Evolutionary conservation across 2,797 vertebrate species (phyloP), one percentile per base, ranked within the genome.

Genomic region (Saxicola maurus): DNA sequence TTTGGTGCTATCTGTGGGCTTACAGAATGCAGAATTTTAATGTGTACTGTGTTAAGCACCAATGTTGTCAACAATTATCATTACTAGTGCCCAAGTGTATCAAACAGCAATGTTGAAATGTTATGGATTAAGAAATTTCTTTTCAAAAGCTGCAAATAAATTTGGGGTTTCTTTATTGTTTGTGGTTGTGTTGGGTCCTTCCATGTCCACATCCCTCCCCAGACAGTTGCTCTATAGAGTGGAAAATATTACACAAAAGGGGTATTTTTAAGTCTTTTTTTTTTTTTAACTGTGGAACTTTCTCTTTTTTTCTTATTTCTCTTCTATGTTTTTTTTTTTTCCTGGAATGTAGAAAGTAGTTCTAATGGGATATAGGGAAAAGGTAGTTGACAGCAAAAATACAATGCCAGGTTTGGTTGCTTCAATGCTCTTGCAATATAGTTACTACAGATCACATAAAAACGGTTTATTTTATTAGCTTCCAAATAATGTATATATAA

Each of bases 391-490:
- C 59, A 92, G 55, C 37, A 91, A 94, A 92, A 91, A 77, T 77
- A 80, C 75, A 59, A 73, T 66, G 87, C 92, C 61, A 73, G 78
- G 89, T 94, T 90, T 92, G 86, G 72, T 92, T 96, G 88, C 87
- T 80, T 96, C 90, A 87, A 95, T 87, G 82, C 85, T 94, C 69
- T 91, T 96, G 90, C 94, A 96, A 94, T 95, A 94, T 96, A 89
- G 86, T 92, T 92, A 96, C 80, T 92, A 92, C 53, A 86, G 81
- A 83, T 86, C 72, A 94, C 90, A 91, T 93, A 71, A 92, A 94
- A 94, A 95, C 13, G 13, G 64, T 94, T 95, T 95, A 96, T 96
- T 96, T 95, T 94, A 74, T 90, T 95, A 95, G 87, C 92, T 94
- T 92, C 81, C 69, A 88, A 93, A 95, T 90, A 94, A 94, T 94